These are phyloP conservation scores for Zosterops pallidus DNA, from an alignment of 2,113 vertebrate genomes.

Conservation along the genomic window DNA sequence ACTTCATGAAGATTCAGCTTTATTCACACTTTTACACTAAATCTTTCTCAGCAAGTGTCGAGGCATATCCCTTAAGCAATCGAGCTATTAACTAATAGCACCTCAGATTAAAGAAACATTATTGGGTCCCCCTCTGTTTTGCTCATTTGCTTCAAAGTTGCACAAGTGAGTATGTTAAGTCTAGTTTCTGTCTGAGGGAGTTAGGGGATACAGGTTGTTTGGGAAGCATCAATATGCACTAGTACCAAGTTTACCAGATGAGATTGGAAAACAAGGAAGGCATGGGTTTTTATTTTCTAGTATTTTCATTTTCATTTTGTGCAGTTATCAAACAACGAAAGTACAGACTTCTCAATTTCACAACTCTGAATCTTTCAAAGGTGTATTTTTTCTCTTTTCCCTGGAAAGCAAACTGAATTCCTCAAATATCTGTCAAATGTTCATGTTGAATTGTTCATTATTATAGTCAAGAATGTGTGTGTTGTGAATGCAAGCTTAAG, in stretches of 20 bases:
- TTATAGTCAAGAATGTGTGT: background rate
- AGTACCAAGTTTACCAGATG: background rate
- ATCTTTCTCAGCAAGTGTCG: background rate
- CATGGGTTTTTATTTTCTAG: background rate
- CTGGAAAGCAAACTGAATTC: background rate
- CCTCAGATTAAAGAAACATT: background rate
- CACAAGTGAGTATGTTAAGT: background rate
- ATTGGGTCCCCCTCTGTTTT: background rate
- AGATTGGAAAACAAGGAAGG: background rate
- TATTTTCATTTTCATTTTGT: background rate
- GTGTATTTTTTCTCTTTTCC: background rate
- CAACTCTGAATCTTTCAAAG: background rate
- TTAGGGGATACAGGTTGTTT: background rate
- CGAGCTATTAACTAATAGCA: accelerated
- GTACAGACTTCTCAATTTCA: background rate
- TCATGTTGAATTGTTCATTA: background rate
- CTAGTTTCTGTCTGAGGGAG: background rate
- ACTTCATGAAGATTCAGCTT: background rate
- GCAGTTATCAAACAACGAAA: background rate
- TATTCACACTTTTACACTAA: background rate
- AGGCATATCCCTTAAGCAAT: background rate
- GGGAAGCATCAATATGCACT: background rate
- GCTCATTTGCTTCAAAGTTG: background rate
- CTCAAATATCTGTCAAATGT: background rate
- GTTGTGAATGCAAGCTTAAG: background rate